Base-by-base conservation (phyloP, 2,797 vertebrate species). In the Ctenopoma multispine region DNA sequence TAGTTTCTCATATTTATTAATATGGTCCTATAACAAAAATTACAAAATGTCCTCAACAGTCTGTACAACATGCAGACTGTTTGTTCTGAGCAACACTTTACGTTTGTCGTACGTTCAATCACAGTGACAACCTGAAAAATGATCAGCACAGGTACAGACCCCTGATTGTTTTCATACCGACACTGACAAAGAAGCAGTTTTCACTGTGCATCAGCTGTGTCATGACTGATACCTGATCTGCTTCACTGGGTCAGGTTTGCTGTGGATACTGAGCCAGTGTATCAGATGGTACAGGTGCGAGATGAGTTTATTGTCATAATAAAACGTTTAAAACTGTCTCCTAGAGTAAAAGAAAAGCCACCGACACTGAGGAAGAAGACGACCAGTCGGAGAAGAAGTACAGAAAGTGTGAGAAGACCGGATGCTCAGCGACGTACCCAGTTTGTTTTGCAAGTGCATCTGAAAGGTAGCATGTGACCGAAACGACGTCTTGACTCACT, bases 371-470 rank as follows among this genome's bases (percentile, higher is more conserved):
- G 47, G 98, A 99, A 36, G 98, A 99, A 27, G 97, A 99, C 12
- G 94, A 96, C 12, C 95, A 91, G 0, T 94, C 94, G 0, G 98
- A 99, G 91, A 99, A 99, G 92, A 99, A 98, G 88, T 99, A 98
- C 1, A 95, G 98, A 43, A 98, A 97, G 65, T 99, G 98, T 90
- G 98, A 99, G 87, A 99, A 99, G 91, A 96, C 97, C 0, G 98
- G 98, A 41, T 99, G 98, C 60, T 97, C 97, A 0, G 97, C 97
- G 11, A 91, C 95, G 0, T 98, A 97, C 73, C 98, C 98, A 0
- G 97, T 99, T 82, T 99, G 98, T 90, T 99, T 99, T 75, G 98
- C 97, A 63, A 99, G 97, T 56, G 96, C 97, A 54, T 96, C 96
- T 47, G 97, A 99, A 87, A 97, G 98, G 98, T 99, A 84, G 14